Percentiles rank a stretch among this genome's conserved stretches.
These are phyloP conservation scores for Vandiemenella viatica DNA, from an alignment of 2,888 invertebrate genomes.

Conservation along the genomic window DNA sequence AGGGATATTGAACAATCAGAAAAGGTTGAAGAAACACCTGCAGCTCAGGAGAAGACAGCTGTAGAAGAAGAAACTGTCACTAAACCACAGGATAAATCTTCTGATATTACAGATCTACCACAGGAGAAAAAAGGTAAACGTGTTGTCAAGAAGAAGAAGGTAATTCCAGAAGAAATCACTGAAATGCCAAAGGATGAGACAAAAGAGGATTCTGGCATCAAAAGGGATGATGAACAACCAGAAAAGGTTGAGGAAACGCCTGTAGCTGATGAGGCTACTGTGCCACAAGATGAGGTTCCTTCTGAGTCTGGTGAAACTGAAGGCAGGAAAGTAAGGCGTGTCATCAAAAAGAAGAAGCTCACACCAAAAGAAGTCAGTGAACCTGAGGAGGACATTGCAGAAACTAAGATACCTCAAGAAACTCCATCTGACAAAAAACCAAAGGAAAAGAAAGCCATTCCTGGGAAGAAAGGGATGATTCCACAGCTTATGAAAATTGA, in stretches of 20 bases:
- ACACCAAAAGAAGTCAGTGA: conserved; percentile 13
- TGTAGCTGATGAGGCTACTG: background rate
- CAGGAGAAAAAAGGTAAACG: background rate
- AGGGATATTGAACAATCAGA: background rate
- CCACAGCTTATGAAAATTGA: conserved; percentile 14
- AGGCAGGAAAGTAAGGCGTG: conserved; percentile 23
- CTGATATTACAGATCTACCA: background rate
- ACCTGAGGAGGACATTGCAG: background rate
- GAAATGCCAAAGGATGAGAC: conserved; percentile 15
- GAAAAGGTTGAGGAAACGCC: too few relatives aligned
- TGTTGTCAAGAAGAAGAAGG: conserved; percentile 13
- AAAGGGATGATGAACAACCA: background rate
- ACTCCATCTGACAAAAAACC: conserved; percentile 12
- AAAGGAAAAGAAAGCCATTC: conserved; percentile 5
- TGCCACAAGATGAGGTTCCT: background rate
- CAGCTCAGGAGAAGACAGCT: conserved; percentile 14
- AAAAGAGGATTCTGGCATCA: conserved; percentile 19
- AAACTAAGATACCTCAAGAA: conserved; percentile 14
- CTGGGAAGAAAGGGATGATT: conserved; percentile 4
- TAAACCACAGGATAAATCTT: background rate
- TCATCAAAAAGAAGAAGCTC: conserved; percentile 18
- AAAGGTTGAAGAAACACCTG: background rate
- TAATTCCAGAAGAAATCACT: conserved; percentile 8
- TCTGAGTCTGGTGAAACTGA: conserved; percentile 26
- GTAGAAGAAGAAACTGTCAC: conserved; percentile 25